phyloP scores from a whole-genome alignment of 2,113 vertebrate genomes.

The Seriola dumerili region DNA sequence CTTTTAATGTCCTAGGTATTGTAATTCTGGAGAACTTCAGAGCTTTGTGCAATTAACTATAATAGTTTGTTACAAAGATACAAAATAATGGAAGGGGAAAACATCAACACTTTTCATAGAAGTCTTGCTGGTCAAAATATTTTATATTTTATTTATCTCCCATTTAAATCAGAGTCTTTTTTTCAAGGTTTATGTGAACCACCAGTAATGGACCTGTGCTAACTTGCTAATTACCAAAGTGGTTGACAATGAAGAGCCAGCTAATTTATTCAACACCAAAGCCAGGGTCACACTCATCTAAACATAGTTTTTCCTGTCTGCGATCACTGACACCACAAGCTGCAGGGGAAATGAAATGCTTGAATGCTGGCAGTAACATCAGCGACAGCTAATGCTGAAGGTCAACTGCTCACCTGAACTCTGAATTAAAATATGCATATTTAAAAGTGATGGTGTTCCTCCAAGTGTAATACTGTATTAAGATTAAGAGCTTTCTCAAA shows the following conservation, averaged over 20 bases:
- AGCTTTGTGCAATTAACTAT: not conserved
- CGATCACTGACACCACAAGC: constrained; percentile 27
- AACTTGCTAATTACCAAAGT: constrained; percentile 25
- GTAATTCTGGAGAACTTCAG: not conserved
- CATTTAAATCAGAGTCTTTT: not conserved
- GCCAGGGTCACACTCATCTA: constrained; percentile 14
- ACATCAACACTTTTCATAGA: not conserved
- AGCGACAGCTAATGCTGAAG: constrained; percentile 17
- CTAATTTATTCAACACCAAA: constrained; percentile 18
- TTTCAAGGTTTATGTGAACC: not conserved
- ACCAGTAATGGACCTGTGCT: not conserved
- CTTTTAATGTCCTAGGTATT: not conserved
- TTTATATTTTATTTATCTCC: not conserved
- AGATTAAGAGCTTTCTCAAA: not conserved
- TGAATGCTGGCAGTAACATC: constrained; percentile 11
- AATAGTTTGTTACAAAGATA: not conserved
- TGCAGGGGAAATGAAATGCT: constrained; percentile 9
- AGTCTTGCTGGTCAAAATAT: not conserved
- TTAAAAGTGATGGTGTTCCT: constrained; percentile 16
- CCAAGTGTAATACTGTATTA: not conserved
- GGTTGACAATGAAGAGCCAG: constrained; percentile 23
- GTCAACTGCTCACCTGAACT: constrained; percentile 36
- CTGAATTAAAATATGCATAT: constrained; percentile 41
- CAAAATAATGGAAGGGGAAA: not conserved
- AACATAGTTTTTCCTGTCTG: constrained; percentile 20